phyloP scores from a whole-genome alignment of 2,888 invertebrate species.

The Drosophila phalerata region DNA sequence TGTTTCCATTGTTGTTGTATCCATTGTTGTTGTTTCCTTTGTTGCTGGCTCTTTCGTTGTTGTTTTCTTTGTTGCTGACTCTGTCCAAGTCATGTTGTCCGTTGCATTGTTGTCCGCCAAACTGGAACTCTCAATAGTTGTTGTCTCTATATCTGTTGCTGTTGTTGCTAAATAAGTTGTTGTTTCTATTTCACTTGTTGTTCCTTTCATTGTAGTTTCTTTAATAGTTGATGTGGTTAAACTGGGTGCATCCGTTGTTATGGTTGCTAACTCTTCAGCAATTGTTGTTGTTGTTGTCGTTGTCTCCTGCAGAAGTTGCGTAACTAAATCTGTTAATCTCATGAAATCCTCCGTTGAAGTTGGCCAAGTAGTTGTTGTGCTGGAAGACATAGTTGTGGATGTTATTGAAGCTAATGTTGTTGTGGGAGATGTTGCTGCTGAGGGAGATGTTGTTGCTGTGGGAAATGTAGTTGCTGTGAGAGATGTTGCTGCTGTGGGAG shows the following conservation, averaged over 20 bases:
- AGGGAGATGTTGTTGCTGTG: too few relatives aligned
- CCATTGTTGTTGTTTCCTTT: neutral
- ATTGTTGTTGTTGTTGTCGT: constrained; percentile 34
- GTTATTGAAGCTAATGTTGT: constrained; percentile 8
- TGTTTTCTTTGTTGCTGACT: constrained; percentile 11
- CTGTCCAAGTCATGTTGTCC: neutral
- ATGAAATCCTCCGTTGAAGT: constrained; percentile 65
- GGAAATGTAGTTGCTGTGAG: too few relatives aligned
- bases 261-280: constrained; percentile 10
- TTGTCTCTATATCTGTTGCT: neutral
- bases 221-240: constrained; percentile 3
- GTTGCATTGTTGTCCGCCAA: constrained; percentile 11
- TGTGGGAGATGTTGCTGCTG: constrained; percentile 15
- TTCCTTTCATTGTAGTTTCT: neutral
- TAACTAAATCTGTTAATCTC: constrained; percentile 61
- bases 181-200: constrained; percentile 5
- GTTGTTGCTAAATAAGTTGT: neutral
- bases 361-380: constrained; percentile 44
- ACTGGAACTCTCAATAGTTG: constrained; percentile 9
- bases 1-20: neutral
- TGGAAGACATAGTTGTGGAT: neutral
- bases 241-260: constrained; percentile 32
- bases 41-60: neutral
- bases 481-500: too few relatives aligned
- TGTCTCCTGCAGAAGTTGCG: constrained; percentile 50